Evolutionary conservation across 2,888 invertebrate species (phyloP), one percentile per base, ranked within the genome.

Genomic region (Aricia artaxerxes): DNA sequence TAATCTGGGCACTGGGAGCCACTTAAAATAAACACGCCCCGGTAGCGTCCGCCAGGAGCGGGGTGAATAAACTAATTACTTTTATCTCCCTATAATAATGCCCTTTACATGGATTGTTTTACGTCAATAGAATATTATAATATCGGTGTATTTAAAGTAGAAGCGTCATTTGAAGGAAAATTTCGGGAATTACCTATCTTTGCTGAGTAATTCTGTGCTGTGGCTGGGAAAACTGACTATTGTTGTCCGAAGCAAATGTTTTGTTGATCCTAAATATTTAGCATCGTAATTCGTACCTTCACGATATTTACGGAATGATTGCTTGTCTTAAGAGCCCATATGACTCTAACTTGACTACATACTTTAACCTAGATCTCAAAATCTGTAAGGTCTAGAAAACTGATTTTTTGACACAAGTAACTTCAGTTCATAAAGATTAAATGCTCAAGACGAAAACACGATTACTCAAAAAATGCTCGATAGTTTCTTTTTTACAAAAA

Each of bases 31-130:
- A 82, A 81, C 81, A 81, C 81, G 79, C 79, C 57, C 79, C 81
- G 81, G 81, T 81, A 80, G 81, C 82, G 79, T 79, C 80, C 80
- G 81, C 79, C 81, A 81, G 82, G 80, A 79, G 79, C 81, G 82
- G 79, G 82, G 82, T 81, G 81, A 82, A 82, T 81, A 82, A 82
- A 82, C 82, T 80, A 82, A 82, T 82, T 82, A 82, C 80, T 75
- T 75, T 80, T 81, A 81, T 82, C 81, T 81, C 78, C 69, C 79
- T 78, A 80, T 79, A 81, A 80, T 11, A 75, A 75, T 13, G 53
- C 75, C 49, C 53, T 35, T 24, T 75, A 11, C 4, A 31, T 13
- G 9, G 2, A 31, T 75, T 53, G 53, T 49, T 44, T 53, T 44
- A 73, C n/a, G 11, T 31, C n/a, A 24, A 75, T 53, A 49, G 49